Evolutionary conservation across 1,140 invertebrate species (phyloP), one percentile per base, ranked within the genome.

Genomic region (Condylostylus longicornis): DNA sequence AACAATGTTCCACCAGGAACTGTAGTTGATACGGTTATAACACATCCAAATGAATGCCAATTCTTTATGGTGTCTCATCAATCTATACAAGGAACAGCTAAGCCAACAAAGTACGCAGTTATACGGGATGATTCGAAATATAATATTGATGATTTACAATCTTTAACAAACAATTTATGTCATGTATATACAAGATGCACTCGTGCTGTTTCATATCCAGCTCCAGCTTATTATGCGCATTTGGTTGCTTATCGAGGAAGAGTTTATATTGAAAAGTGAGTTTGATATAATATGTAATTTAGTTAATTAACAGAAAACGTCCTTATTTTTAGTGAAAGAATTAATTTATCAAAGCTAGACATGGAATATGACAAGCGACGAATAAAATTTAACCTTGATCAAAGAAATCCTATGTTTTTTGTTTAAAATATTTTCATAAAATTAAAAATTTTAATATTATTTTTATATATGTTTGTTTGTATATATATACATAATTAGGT

Each of bases 151-250:
- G 67, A 84, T 37, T 64, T 94, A n/a, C 80, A 93, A 56, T 62
- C 74, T 42, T 52, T 94, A 35, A 82, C 87, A 0, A 91, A 83
- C 62, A 77, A 81, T 51, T 60, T 95, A 14, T 95, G 89, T 56
- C 84, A 94, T 51, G 68, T 89, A 63, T 94, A 87, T 59, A 72
- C 79, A 3, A 71, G 89, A 13, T 95, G 89, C 55, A 81, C 76
- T 34, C 70, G 86, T 35, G 72, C 83, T 3, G 87, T 95, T 0
- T 89, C 83, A 10, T 91, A 93, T 66, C 89, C 89, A 2, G 81
- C 90, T 1, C 88, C 89, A 2, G 90, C 86, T 1, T 94, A 94
- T 61, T 91, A 94, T 62, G 87, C 89, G 18, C 88, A 95, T 67
- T 70, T 91, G 37, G 87, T 80, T n/a, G 87, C 86, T 10, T 77